These are phyloP conservation scores for Pachypsylla venusta DNA, from an alignment of 1,140 invertebrate genomes.

Conservation along the genomic window DNA sequence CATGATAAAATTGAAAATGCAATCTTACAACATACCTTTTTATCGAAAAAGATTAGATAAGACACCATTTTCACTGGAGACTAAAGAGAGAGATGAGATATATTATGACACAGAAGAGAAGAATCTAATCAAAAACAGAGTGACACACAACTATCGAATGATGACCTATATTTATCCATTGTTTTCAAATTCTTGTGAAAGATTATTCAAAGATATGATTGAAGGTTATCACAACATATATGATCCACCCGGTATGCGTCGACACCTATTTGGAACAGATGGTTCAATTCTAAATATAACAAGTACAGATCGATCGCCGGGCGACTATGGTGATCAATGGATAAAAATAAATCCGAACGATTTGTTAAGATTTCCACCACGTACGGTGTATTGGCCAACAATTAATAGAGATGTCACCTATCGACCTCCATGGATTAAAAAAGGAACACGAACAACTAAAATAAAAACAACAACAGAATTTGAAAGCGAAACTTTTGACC, in stretches of 20 bases:
- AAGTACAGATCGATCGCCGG: background rate
- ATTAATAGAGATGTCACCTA: conserved; percentile 4
- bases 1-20: background rate
- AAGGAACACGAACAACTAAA: background rate
- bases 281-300: background rate
- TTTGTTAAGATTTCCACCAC: background rate
- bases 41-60: background rate
- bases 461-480: background rate
- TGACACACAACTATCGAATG: background rate
- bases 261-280: no score
- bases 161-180: background rate
- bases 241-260: background rate
- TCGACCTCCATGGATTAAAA: background rate
- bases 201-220: conserved; percentile 1
- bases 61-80: conserved; percentile 2
- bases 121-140: background rate
- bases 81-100: conserved; percentile 1
- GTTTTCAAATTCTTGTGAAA: conserved; percentile 6
- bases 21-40: background rate
- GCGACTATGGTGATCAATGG: background rate
- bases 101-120: background rate
- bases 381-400: background rate
- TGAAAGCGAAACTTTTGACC: background rate
- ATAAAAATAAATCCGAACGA: background rate
- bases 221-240: conserved; percentile 1